Base-by-base conservation (phyloP, 2,113 vertebrate genomes). In the Rhinichthys klamathensis region DNA sequence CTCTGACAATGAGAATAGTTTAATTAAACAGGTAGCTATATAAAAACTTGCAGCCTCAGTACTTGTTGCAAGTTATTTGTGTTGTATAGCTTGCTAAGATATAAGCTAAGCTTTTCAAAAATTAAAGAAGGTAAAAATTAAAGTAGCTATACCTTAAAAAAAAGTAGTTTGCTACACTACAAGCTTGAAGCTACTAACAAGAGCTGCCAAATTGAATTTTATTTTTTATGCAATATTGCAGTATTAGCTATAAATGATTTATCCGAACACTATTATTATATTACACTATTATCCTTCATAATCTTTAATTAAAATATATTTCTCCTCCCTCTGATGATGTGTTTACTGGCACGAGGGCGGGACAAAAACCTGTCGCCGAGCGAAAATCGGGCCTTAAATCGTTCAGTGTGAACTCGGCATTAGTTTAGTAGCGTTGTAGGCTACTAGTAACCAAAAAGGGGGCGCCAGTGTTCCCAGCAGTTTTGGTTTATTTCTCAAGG, bases 401-500 rank as follows among this genome's bases (percentile, higher is more conserved):
- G 30, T 30, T 30, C 30, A 30, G 30, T 30, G 30, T 30, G 30
- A 30, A 30, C 30, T 30, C 30, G 30, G 30, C 30, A 1, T 30
- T 56, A 56, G 8, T 56, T 56, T n/a, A 41, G 35, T 41, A 23
- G 32, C 18, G 4, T 70, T 70, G 67, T n/a, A n/a, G n/a, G n/a
- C 21, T 70, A 12, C 0, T 11, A 58, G 15, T 23, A 38, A 69
- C 74, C 89, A 92, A 89, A 58, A 23, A 95, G 93, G 92, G 90
- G 94, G 93, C 91, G 92, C 90, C 90, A 91, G 82, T 80, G 89
- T 83, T 87, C 89, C 87, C 83, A 80, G 81, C 85, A 90, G 41
- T 89, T 90, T 93, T 93, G 93, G 93, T 94, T 94, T 95, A 94
- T 95, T 94, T 93, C 93, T 94, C 92, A 76, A 81, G 90, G 91